Evolutionary conservation across 2,888 invertebrate species (phyloP).

Genomic region (Dromius quadrimaculatus): DNA sequence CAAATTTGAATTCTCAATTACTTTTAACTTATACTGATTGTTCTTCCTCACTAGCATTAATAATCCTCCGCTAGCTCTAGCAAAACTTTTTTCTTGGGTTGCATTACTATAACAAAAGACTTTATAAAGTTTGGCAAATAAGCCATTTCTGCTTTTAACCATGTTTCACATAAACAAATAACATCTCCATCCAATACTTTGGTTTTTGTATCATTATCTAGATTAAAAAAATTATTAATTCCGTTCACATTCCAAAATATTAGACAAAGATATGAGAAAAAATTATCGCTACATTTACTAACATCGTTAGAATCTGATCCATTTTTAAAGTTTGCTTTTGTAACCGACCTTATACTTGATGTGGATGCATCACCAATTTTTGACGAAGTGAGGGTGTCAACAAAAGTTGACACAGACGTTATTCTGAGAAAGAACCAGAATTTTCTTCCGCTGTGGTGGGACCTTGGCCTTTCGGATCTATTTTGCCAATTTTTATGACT

Average conservation of each 20-base stretch:
- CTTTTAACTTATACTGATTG: too few species aligned
- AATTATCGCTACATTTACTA: not conserved
- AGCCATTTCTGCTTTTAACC: not conserved
- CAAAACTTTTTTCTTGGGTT: too few species aligned
- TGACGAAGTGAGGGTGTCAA: not conserved
- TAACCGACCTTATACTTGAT: too few species aligned
- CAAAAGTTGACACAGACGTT: not conserved
- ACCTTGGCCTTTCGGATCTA: not conserved
- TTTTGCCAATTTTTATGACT: not conserved
- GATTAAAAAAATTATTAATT: not conserved
- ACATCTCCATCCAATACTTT: not conserved
- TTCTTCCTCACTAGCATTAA: too few species aligned
- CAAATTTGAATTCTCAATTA: too few species aligned
- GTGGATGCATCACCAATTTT: not conserved
- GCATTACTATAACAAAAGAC: not conserved
- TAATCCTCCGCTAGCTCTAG: too few species aligned
- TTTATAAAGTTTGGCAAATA: not conserved
- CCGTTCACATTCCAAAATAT: constrained; percentile 1
- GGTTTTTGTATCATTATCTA: not conserved
- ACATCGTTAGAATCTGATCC: not conserved
- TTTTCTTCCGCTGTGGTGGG: not conserved
- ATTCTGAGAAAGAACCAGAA: not conserved
- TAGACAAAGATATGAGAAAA: not conserved
- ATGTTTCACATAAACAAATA: not conserved
- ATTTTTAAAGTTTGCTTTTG: not conserved